phyloP scores from a whole-genome alignment of 2,797 vertebrate genomes.

The Muraenolepis orangiensis region DNA sequence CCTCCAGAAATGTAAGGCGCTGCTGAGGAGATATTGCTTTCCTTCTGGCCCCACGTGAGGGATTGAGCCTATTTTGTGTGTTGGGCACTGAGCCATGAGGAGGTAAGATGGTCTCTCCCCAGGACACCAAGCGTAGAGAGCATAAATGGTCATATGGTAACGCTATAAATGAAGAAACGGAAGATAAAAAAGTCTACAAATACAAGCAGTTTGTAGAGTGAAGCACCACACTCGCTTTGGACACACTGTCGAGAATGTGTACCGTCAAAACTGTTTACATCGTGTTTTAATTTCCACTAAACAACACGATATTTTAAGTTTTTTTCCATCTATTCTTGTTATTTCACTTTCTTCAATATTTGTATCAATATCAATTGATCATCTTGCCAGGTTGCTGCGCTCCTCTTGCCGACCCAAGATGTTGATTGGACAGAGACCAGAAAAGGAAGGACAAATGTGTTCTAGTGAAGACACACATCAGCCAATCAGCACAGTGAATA shows the following conservation, averaged over 20 bases:
- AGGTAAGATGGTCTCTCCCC: slow-evolving; percentile 50
- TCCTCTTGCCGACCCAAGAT: neutral
- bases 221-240: slow-evolving; percentile 14
- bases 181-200: slow-evolving; percentile 36
- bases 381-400: neutral
- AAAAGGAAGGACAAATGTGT: neutral
- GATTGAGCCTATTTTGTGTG: slow-evolving; percentile 37
- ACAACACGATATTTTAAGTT: neutral
- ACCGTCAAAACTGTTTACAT: neutral
- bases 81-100: slow-evolving; percentile 49
- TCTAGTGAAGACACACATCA: neutral
- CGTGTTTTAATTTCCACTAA: neutral
- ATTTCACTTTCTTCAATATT: neutral
- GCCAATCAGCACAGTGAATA: too few relatives aligned
- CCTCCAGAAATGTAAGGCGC: slow-evolving; percentile 45
- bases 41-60: slow-evolving; percentile 38
- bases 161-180: slow-evolving; percentile 36
- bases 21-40: slow-evolving; percentile 30
- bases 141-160: slow-evolving; percentile 62
- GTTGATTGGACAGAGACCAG: neutral
- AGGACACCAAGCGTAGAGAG: slow-evolving; percentile 42
- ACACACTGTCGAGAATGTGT: neutral
- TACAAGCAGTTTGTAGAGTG: slow-evolving; percentile 40
- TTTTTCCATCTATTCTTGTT: too few relatives aligned
- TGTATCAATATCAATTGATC: too few relatives aligned